Percentiles rank a stretch among this genome's conserved stretches.
phyloP scores from a whole-genome alignment of 2,888 invertebrate genomes.

The Athetis lepigone region DNA sequence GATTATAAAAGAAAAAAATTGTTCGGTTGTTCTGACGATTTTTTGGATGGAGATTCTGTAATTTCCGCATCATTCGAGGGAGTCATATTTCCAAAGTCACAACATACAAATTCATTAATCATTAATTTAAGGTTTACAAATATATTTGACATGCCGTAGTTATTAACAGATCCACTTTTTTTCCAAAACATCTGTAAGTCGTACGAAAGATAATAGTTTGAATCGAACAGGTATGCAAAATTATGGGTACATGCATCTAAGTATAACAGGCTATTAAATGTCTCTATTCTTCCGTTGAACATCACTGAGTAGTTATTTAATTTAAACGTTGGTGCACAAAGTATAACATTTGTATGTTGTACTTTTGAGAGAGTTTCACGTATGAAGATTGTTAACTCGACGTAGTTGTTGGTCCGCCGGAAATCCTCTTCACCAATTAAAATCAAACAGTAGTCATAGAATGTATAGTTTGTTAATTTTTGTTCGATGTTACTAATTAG shows the following conservation, averaged over 20 bases:
- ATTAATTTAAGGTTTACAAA: neutral
- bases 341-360: conserved; percentile 2
- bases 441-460: conserved; percentile 12
- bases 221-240: conserved; percentile 16
- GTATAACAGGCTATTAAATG: conserved; percentile 14
- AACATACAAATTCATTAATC: no score
- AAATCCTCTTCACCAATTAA: conserved; percentile 7
- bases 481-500: neutral
- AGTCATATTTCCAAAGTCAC: no score
- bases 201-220: conserved; percentile 11
- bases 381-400: neutral
- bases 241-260: conserved; percentile 15
- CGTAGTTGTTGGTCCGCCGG: conserved; percentile 4
- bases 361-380: conserved; percentile 11
- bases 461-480: neutral
- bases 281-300: neutral
- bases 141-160: conserved; percentile 1
- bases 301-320: neutral
- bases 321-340: neutral
- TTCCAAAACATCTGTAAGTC: conserved; percentile 10
- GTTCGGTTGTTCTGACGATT: no score
- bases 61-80: no score
- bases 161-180: neutral
- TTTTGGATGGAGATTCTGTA: no score
- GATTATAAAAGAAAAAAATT: no score